phyloP scores from a whole-genome alignment of 2,113 vertebrate genomes.

The Chaetorhynchus papuensis region DNA sequence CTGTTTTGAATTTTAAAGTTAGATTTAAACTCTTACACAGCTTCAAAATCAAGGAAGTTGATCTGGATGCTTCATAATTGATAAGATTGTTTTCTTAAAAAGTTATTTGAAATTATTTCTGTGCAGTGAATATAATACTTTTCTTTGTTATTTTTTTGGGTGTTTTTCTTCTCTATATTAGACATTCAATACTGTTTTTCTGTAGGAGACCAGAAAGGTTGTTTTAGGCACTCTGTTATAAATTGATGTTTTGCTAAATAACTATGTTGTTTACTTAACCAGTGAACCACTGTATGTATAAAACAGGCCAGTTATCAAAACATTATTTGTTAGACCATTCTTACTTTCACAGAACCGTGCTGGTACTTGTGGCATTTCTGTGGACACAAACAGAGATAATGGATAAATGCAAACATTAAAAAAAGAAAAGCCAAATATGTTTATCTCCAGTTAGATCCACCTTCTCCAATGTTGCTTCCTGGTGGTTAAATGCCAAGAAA shows the following conservation, averaged over 20 bases:
- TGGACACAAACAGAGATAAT: background rate
- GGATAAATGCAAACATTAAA: background rate
- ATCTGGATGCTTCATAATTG: background rate
- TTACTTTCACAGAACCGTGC: background rate
- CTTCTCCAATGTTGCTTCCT: background rate
- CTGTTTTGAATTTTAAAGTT: background rate
- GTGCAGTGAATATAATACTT: background rate
- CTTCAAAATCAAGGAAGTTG: background rate
- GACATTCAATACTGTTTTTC: background rate
- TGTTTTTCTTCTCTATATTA: background rate
- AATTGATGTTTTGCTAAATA: constrained; percentile 30
- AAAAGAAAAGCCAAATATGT: background rate
- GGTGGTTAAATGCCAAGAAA: background rate
- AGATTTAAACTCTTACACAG: background rate
- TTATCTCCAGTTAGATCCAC: background rate
- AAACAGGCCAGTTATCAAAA: constrained; percentile 35
- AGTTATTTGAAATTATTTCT: background rate
- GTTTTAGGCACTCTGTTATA: constrained; percentile 11
- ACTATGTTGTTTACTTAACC: constrained; percentile 19
- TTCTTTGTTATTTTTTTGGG: background rate
- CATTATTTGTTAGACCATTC: background rate
- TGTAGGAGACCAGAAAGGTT: constrained; percentile 5
- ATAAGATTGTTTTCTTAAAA: background rate
- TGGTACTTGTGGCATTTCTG: background rate
- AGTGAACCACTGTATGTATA: background rate